Conservation (phyloP, 53 echinoderm and acorn worm genomes). For the Antedon mediterranea region DNA sequence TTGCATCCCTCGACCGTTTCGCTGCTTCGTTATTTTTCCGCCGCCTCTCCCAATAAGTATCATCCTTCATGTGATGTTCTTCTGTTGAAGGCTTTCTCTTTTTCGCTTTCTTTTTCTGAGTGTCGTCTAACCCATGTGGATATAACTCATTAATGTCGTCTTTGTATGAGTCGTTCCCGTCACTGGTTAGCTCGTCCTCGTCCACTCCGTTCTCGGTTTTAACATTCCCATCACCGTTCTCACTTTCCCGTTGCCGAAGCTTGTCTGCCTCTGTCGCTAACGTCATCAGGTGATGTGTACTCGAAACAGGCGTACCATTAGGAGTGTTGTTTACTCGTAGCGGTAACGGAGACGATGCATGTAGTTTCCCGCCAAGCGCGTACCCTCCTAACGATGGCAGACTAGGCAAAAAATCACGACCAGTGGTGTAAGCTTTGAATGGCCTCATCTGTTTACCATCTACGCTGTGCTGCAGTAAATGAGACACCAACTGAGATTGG, state of each 20-base stretch:
- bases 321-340: background rate
- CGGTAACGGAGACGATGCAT: background rate
- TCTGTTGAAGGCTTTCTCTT: slow-evolving; percentile 45
- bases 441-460: slow-evolving; percentile 41
- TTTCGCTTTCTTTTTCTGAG: slow-evolving; percentile 30
- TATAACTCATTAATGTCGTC: slow-evolving; percentile 17
- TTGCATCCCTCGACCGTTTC: slow-evolving; percentile 79
- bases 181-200: background rate
- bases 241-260: slow-evolving; percentile 21
- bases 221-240: background rate
- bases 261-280: slow-evolving; percentile 89
- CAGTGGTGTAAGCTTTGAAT: slow-evolving; percentile 43
- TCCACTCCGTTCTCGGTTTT: background rate
- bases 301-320: slow-evolving; percentile 13
- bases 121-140: slow-evolving; percentile 19
- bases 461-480: slow-evolving; percentile 7
- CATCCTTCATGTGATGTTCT: slow-evolving; percentile 42
- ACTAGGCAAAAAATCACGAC: slow-evolving; percentile 35
- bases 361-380: slow-evolving; percentile 10
- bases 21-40: slow-evolving; percentile 96
- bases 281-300: slow-evolving; percentile 75
- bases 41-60: slow-evolving; percentile 83
- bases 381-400: slow-evolving; percentile 8
- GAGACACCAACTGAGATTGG: background rate
- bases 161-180: background rate